Percentiles rank a stretch among this genome's conserved stretches.
Evolutionary conservation across 2,797 vertebrate genomes (phyloP).

Genomic region (Numenius phaeopus): DNA sequence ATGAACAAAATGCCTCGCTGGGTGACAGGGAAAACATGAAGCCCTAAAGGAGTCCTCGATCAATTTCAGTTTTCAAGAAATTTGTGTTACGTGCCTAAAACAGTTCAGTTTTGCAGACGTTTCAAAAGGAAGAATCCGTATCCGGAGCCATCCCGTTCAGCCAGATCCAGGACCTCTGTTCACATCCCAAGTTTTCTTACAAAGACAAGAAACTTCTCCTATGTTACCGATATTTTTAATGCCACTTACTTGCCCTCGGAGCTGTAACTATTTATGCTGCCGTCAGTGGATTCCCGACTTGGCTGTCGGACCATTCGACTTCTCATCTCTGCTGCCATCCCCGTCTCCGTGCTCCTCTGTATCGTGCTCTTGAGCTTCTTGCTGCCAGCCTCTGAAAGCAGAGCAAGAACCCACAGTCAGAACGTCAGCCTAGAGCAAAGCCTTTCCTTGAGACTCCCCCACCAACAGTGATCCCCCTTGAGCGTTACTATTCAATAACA

Average conservation of each 20-base stretch:
- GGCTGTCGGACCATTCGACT: conserved; percentile 94
- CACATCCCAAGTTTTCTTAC: background rate
- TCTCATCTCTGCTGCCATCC: conserved; percentile 95
- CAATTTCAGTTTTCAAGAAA: background rate
- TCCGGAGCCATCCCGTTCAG: background rate
- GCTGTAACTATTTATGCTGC: conserved; percentile 97
- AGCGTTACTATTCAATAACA: background rate
- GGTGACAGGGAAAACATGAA: background rate
- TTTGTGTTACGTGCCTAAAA: background rate
- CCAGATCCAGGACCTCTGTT: background rate
- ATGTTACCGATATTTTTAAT: background rate
- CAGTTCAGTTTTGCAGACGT: background rate
- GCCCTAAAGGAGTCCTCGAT: background rate
- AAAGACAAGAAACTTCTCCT: background rate
- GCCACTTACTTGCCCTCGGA: conserved; percentile 96
- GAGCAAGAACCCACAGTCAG: background rate
- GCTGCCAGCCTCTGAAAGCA: conserved; percentile 87
- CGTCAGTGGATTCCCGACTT: conserved; percentile 95
- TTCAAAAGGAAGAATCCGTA: background rate
- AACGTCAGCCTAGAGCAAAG: background rate
- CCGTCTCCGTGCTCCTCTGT: conserved; percentile 96
- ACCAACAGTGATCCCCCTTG: background rate
- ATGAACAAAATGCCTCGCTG: background rate
- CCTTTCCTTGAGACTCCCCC: background rate
- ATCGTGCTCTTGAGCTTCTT: conserved; percentile 97